Evolutionary conservation across 2,113 vertebrate species (phyloP).

Genomic region (Piliocolobus tephrosceles): DNA sequence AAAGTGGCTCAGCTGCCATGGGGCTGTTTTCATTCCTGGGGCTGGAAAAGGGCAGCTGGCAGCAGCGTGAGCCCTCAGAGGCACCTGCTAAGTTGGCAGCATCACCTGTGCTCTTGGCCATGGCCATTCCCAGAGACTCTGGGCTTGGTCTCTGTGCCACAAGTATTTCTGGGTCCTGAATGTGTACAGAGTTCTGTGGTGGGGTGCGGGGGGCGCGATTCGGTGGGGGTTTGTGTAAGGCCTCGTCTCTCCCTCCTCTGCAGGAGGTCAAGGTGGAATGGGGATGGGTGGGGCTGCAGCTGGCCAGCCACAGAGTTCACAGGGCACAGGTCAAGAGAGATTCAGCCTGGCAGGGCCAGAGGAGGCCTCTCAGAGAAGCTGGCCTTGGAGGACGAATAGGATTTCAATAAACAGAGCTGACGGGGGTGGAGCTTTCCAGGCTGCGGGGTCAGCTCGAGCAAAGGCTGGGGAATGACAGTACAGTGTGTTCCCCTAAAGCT

Average conservation of each 20-base stretch:
- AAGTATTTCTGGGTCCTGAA: background rate
- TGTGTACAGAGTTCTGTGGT: background rate
- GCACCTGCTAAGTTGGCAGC: constrained; percentile 43
- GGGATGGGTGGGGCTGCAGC: background rate
- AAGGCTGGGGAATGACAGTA: background rate
- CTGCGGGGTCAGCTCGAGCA: background rate
- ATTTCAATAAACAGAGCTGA: constrained; percentile 14
- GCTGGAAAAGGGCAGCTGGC: constrained; percentile 13
- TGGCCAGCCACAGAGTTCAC: background rate
- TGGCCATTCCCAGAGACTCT: background rate
- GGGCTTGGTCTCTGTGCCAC: background rate
- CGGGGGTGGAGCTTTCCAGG: background rate
- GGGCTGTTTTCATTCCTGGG: background rate
- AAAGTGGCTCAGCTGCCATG: background rate
- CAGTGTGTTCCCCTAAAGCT: background rate
- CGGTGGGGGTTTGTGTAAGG: background rate
- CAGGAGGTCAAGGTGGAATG: background rate
- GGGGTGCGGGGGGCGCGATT: too few species aligned
- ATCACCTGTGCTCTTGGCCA: background rate
- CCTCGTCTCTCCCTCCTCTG: accelerated
- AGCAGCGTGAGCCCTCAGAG: accelerated
- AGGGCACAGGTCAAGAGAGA: background rate
- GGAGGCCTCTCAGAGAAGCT: background rate
- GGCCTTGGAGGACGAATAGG: background rate
- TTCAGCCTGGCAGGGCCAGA: background rate